Conservation (phyloP, 2,888 invertebrate genomes). For the Tipula helvola region DNA sequence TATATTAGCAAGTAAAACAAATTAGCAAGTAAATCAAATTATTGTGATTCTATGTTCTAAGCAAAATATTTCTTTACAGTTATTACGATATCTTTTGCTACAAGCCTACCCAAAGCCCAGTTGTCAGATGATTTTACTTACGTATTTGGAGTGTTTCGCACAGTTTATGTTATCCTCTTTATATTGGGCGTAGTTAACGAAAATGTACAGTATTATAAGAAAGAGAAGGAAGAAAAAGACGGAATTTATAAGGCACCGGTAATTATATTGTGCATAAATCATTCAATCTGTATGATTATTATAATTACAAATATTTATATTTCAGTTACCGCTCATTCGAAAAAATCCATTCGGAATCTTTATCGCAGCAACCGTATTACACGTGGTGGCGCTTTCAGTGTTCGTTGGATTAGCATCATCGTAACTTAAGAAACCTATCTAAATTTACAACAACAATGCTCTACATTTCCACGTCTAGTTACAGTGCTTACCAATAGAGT, state of each 20-base stretch:
- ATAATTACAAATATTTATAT: neutral
- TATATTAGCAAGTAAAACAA: conserved; percentile 74
- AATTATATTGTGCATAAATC: neutral
- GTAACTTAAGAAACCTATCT: no score
- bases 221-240: neutral
- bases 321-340: neutral
- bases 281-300: neutral
- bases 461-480: no score
- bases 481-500: no score
- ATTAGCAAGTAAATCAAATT: neutral
- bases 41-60: neutral
- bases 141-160: neutral
- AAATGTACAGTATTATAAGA: no score
- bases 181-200: neutral
- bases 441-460: no score
- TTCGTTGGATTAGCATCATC: no score
- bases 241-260: neutral
- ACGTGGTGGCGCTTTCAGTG: neutral
- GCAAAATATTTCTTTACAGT: neutral
- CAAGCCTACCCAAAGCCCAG: neutral
- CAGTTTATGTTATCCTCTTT: neutral
- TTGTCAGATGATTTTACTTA: neutral
- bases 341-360: neutral
- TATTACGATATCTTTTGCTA: neutral
- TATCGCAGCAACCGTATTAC: neutral